phyloP scores from a whole-genome alignment of 2,113 vertebrate genomes.

The Pluvianellus socialis region DNA sequence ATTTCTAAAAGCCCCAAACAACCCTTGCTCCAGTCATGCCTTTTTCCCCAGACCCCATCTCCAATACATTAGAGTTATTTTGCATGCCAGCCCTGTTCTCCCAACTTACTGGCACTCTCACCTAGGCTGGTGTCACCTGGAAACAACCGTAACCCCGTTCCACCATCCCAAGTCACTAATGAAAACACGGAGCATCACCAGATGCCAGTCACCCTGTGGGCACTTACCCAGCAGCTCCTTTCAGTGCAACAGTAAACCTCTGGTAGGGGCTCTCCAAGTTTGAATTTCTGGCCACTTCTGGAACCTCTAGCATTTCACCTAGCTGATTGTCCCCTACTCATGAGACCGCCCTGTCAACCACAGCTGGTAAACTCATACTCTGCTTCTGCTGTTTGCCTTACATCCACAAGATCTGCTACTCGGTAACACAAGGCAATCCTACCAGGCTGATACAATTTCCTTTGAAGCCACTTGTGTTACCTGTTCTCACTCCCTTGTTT shows the following conservation, averaged over 20 bases:
- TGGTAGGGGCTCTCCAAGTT: rapidly evolving
- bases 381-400: not conserved
- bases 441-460: not conserved
- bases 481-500: not conserved
- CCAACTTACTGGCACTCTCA: not conserved
- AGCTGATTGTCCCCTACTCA: not conserved
- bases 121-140: not conserved
- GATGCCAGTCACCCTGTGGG: not conserved
- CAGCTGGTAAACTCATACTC: not conserved
- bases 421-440: not conserved
- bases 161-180: not conserved
- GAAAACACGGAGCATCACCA: not conserved
- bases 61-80: not conserved
- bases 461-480: not conserved
- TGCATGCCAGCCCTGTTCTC: not conserved
- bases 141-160: not conserved
- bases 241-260: not conserved
- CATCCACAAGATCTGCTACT: not conserved
- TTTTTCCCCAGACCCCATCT: not conserved
- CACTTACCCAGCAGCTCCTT: not conserved
- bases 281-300: not conserved
- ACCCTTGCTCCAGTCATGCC: not conserved
- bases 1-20: not conserved
- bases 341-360: not conserved
- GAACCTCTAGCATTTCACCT: not conserved